Evolutionary conservation across 2,888 invertebrate genomes (phyloP).

Genomic region (Parnassius apollo): DNA sequence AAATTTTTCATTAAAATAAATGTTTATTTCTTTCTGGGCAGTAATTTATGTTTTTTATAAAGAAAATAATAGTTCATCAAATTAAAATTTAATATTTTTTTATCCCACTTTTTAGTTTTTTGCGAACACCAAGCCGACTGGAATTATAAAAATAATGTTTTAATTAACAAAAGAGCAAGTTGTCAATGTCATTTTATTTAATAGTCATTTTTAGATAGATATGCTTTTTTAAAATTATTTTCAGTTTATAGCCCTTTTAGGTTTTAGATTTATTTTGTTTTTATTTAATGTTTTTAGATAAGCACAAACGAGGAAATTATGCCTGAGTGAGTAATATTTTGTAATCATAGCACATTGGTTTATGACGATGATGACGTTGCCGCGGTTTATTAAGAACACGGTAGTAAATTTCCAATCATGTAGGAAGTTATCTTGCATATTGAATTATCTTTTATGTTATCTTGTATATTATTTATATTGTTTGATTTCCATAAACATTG

Average conservation of each 20-base stretch:
- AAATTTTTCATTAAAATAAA: too few species aligned
- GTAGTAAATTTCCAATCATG: too few species aligned
- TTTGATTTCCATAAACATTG: too few species aligned
- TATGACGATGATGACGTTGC: too few species aligned
- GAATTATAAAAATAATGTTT: constrained; percentile 32
- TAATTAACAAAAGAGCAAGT: constrained; percentile 37
- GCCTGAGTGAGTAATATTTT: constrained; percentile 61
- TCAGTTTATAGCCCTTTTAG: constrained; percentile 61
- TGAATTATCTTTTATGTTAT: too few species aligned
- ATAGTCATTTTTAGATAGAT: constrained; percentile 53
- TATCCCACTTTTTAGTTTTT: constrained; percentile 1
- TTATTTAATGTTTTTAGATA: constrained; percentile 34
- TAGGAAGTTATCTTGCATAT: too few species aligned
- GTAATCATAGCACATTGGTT: background rate
- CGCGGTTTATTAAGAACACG: too few species aligned
- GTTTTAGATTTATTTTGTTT: constrained; percentile 60
- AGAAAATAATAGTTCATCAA: too few species aligned
- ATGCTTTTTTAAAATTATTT: constrained; percentile 74
- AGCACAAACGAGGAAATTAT: constrained; percentile 55
- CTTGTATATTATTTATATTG: too few species aligned
- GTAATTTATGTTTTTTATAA: too few species aligned
- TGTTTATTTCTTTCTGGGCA: too few species aligned
- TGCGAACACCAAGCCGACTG: constrained; percentile 28
- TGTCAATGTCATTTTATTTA: constrained; percentile 55
- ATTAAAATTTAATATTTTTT: too few species aligned